Base-by-base conservation (phyloP, 2,113 vertebrate genomes). In the Suricata suricatta region DNA sequence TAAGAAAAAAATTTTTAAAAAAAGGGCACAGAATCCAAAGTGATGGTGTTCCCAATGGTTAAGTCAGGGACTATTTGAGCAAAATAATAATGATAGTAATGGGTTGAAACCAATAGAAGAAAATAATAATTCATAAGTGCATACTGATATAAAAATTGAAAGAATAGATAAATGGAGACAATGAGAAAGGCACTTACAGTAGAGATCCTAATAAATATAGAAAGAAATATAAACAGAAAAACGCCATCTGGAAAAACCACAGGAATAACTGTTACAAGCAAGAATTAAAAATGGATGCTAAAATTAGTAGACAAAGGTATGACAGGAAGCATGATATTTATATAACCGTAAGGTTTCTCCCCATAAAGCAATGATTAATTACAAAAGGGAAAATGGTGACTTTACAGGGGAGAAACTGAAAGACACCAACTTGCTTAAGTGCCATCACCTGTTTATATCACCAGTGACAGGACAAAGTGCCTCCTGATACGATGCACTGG, bases 171-270 rank as follows among this genome's bases (percentile, higher is more conserved):
- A 88, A 84, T 76, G 38, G 13, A 69, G 31, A 23, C 38, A 64
- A 89, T 35, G 8, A n/a, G 13, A 82, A 95, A 92, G 27, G 29
- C 23, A 91, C 13, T 94, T 76, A 63, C 0, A 41, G 25, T 27
- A 50, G 7, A 74, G n/a, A 35, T 87, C 33, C 31, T 94, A 88
- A 66, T 84, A 97, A 90, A 82, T n/a, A 52, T 0, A 76, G 54
- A 93, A 93, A 23, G 31, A 94, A 84, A 74, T 72, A 90, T 31
- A 91, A 93, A 92, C 29, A 85, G 47, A 82, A 96, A 95, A 95
- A 77, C 3, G 68, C 23, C 80, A 87, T 83, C 57, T 93, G 54
- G 83, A 10, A 81, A 96, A 97, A 87, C 21, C 47, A 94, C 35
- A 88, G 54, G n/a, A 93, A 90, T 92, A 87, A 90, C 5, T 92